Percentiles rank a stretch among this genome's conserved stretches.
These are phyloP conservation scores for Callopanchax toddi DNA, from an alignment of 2,113 vertebrate genomes.

Conservation along the genomic window DNA sequence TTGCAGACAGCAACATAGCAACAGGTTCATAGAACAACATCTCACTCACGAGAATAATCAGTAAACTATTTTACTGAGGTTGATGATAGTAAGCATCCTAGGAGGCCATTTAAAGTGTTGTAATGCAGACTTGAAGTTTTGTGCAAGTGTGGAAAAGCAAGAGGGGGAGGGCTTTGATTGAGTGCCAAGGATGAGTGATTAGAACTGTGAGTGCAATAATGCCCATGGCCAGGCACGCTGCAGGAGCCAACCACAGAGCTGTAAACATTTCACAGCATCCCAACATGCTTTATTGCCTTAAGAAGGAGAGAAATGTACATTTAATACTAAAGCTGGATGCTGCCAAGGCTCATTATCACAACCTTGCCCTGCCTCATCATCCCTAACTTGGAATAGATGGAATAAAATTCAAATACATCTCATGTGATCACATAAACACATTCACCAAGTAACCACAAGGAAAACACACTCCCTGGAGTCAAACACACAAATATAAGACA, in stretches of 20 bases:
- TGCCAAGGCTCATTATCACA: conserved; percentile 66
- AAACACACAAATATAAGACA: background rate
- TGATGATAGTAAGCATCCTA: conserved; percentile 56
- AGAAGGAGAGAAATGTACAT: conserved; percentile 54
- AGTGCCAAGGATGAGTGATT: conserved; percentile 69
- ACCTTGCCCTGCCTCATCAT: conserved; percentile 24
- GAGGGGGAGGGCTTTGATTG: conserved; percentile 46
- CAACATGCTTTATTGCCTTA: conserved; percentile 65
- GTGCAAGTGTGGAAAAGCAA: conserved; percentile 4
- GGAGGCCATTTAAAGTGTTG: conserved; percentile 64
- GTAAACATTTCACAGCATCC: conserved; percentile 72
- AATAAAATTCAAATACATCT: background rate
- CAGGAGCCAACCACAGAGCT: conserved; percentile 49
- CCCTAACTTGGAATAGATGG: conserved; percentile 5
- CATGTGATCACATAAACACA: background rate
- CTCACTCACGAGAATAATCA: conserved; percentile 50
- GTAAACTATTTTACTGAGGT: conserved; percentile 53
- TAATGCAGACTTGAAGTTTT: conserved; percentile 40
- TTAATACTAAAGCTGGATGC: conserved; percentile 66
- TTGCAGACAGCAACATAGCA: conserved; percentile 37
- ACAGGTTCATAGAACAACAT: conserved; percentile 45
- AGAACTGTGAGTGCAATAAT: conserved; percentile 58
- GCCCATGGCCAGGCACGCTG: conserved; percentile 29
- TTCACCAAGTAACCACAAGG: background rate
- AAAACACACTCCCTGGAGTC: background rate